Percentiles rank a stretch among this genome's conserved stretches.
These are phyloP conservation scores for Myzus persicae DNA, from an alignment of 1,140 invertebrate genomes.

Conservation along the genomic window DNA sequence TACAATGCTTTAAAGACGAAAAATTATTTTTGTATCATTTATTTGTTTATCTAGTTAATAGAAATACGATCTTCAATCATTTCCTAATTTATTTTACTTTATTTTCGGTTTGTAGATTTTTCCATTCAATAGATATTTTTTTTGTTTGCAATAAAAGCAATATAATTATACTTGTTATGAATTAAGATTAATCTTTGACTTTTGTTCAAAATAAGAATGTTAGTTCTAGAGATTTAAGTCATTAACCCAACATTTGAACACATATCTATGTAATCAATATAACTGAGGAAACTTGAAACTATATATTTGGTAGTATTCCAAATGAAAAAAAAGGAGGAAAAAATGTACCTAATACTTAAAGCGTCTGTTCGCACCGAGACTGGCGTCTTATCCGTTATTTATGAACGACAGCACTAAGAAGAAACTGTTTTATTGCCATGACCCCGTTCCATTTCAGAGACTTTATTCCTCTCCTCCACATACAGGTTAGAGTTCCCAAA, in stretches of 20 bases:
- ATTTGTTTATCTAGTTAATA: background rate
- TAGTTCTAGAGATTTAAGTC: slow-evolving; percentile 11
- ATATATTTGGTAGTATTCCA: slow-evolving; percentile 50
- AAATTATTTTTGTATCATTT: background rate
- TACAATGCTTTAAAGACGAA: background rate
- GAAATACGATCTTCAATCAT: background rate
- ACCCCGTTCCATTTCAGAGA: slow-evolving; percentile 47
- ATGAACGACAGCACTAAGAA: slow-evolving; percentile 51
- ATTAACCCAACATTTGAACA: background rate
- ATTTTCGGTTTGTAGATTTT: background rate
- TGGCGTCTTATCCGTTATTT: slow-evolving; percentile 58
- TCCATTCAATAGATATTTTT: too few relatives aligned
- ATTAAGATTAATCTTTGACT: background rate
- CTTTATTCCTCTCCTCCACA: slow-evolving; percentile 14
- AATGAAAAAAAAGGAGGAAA: slow-evolving; percentile 36
- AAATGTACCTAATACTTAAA: slow-evolving; percentile 51
- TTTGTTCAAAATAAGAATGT: background rate
- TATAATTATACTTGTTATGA: background rate
- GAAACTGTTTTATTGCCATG: slow-evolving; percentile 53
- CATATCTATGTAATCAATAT: slow-evolving; percentile 32
- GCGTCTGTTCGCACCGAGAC: slow-evolving; percentile 40
- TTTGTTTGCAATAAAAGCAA: background rate
- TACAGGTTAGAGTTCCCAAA: background rate
- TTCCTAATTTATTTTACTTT: background rate
- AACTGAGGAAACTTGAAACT: background rate